Percentiles rank a stretch among this genome's conserved stretches.
These are phyloP conservation scores for Neomorphus geoffroyi DNA, from an alignment of 2,797 vertebrate genomes.

Conservation along the genomic window DNA sequence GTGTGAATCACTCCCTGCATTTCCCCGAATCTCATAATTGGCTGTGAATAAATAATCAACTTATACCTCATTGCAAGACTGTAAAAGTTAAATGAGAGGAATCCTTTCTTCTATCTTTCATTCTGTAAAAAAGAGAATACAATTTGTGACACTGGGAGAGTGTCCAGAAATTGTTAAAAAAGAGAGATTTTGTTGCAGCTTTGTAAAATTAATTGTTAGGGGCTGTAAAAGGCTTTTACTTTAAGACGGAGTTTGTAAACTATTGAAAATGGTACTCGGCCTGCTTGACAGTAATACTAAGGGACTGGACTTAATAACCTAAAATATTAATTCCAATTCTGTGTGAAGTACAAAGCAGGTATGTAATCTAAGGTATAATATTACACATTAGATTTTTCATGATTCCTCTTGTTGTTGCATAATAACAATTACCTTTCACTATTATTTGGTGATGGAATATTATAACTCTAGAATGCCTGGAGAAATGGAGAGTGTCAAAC, in stretches of 20 bases:
- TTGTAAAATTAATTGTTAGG: neutral
- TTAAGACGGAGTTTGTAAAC: neutral
- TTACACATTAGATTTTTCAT: neutral
- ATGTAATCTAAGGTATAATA: neutral
- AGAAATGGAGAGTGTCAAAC: constrained; percentile 3
- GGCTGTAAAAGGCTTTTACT: neutral
- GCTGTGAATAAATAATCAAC: neutral
- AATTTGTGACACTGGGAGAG: neutral
- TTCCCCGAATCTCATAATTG: neutral
- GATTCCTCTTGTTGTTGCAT: neutral
- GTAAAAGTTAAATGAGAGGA: neutral
- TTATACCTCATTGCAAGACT: neutral
- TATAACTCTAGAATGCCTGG: neutral
- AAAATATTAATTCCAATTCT: neutral
- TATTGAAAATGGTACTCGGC: neutral
- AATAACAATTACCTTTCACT: neutral
- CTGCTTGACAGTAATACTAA: neutral
- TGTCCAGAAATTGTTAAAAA: neutral
- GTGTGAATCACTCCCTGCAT: neutral
- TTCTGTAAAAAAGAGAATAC: neutral
- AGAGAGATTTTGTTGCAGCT: neutral
- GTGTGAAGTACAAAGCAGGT: neutral
- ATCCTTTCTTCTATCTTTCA: neutral
- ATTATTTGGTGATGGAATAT: neutral
- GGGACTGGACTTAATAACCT: neutral